phyloP scores from a whole-genome alignment of 2,888 invertebrate species.

The Pyrocoelia pectoralis region DNA sequence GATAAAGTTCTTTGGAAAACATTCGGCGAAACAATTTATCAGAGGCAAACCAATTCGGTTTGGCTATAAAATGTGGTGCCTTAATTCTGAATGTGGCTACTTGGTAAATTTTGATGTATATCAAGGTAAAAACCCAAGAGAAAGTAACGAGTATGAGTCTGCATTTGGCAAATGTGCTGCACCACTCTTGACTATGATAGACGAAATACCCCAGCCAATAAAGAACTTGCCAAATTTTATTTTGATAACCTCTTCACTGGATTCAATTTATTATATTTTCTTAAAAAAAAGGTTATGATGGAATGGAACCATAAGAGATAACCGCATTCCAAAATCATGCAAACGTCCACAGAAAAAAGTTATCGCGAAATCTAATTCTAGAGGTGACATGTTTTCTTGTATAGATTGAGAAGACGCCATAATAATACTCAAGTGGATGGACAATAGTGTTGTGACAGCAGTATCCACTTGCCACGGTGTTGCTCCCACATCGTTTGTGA shows the following conservation, averaged over 20 bases:
- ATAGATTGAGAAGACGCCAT: no score
- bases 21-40: constrained; percentile 48
- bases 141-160: constrained; percentile 16
- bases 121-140: constrained; percentile 40
- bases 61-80: constrained; percentile 48
- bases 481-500: no score
- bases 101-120: constrained; percentile 48
- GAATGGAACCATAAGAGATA: no score
- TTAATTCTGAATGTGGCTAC: constrained; percentile 46
- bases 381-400: no score
- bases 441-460: neutral
- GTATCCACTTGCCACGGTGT: neutral
- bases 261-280: no score
- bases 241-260: no score
- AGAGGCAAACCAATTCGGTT: constrained; percentile 50
- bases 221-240: neutral
- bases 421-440: no score
- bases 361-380: no score
- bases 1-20: constrained; percentile 46
- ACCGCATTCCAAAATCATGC: no score
- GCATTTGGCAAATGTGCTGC: constrained; percentile 13
- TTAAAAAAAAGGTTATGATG: no score
- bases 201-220: neutral
- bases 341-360: no score
- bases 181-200: neutral